phyloP scores from a whole-genome alignment of 2,888 invertebrate species.

The Neoascia interrupta region DNA sequence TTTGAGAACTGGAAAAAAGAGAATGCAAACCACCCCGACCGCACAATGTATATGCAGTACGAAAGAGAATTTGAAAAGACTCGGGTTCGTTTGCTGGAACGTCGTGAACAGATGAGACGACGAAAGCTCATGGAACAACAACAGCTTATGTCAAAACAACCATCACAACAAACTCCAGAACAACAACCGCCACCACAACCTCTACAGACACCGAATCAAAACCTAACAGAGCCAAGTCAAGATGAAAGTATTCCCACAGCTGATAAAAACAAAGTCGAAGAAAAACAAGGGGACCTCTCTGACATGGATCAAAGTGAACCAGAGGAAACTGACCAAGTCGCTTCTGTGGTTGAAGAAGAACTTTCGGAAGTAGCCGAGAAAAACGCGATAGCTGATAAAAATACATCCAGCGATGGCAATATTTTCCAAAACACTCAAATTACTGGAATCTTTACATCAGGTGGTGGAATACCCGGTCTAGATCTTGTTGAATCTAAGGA shows the following conservation, averaged over 20 bases:
- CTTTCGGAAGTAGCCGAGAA: neutral
- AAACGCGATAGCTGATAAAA: neutral
- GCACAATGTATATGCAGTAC: slow-evolving; percentile 90
- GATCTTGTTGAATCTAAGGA: slow-evolving; percentile 83
- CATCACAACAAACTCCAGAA: slow-evolving; percentile 5
- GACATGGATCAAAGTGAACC: slow-evolving; percentile 49
- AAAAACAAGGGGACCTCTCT: neutral
- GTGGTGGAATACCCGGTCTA: slow-evolving; percentile 85
- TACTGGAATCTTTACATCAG: slow-evolving; percentile 75
- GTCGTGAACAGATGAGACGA: slow-evolving; percentile 89
- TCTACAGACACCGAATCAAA: too few relatives aligned
- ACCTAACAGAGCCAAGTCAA: too few relatives aligned
- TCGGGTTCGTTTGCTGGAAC: slow-evolving; percentile 87
- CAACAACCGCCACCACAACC: too few relatives aligned
- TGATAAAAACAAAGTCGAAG: neutral
- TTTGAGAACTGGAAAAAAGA: slow-evolving; percentile 95
- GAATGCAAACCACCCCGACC: slow-evolving; percentile 95
- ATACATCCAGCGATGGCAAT: slow-evolving; percentile 2
- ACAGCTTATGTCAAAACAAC: slow-evolving; percentile 7
- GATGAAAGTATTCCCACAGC: too few relatives aligned
- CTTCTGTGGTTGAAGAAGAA: slow-evolving; percentile 71
- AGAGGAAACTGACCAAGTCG: slow-evolving; percentile 73
- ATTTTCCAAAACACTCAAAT: slow-evolving; percentile 63
- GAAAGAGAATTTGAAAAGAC: slow-evolving; percentile 94
- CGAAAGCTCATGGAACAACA: slow-evolving; percentile 76